phyloP scores from a whole-genome alignment of 2,797 vertebrate genomes.

The Neosalanx taihuensis region DNA sequence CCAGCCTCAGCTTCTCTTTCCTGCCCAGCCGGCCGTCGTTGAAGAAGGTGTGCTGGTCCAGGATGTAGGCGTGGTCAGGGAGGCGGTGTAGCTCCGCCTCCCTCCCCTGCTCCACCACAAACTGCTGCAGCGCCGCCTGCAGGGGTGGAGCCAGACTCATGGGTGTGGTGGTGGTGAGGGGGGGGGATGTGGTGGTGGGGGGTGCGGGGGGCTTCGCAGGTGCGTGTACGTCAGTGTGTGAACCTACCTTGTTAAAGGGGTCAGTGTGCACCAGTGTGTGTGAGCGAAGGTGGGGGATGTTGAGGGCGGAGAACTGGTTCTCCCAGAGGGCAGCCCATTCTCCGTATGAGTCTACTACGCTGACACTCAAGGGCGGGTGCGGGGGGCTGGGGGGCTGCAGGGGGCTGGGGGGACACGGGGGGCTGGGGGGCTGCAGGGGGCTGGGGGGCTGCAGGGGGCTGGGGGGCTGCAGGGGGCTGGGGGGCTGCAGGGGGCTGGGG shows the following conservation, averaged over 20 bases:
- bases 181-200: neutral
- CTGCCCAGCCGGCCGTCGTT: constrained; percentile 75
- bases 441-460: neutral
- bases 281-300: constrained; percentile 78
- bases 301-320: constrained; percentile 75
- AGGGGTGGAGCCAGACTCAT: neutral
- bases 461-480: constrained; percentile 1
- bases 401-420: neutral
- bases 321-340: constrained; percentile 73
- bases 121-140: constrained; percentile 75
- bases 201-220: neutral
- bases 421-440: constrained; percentile 8
- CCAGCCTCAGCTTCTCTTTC: constrained; percentile 68
- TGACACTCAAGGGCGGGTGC: constrained; percentile 41
- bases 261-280: constrained; percentile 78
- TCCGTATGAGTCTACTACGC: constrained; percentile 75
- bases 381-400: constrained; percentile 3
- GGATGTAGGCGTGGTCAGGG: constrained; percentile 70
- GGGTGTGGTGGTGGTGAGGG: neutral
- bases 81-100: constrained; percentile 67
- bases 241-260: constrained; percentile 71
- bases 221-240: neutral
- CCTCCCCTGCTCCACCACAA: constrained; percentile 57
- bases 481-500: neutral
- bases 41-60: constrained; percentile 76